These are phyloP conservation scores for Cydia fagiglandana DNA, from an alignment of 1,140 invertebrate species.

Conservation along the genomic window DNA sequence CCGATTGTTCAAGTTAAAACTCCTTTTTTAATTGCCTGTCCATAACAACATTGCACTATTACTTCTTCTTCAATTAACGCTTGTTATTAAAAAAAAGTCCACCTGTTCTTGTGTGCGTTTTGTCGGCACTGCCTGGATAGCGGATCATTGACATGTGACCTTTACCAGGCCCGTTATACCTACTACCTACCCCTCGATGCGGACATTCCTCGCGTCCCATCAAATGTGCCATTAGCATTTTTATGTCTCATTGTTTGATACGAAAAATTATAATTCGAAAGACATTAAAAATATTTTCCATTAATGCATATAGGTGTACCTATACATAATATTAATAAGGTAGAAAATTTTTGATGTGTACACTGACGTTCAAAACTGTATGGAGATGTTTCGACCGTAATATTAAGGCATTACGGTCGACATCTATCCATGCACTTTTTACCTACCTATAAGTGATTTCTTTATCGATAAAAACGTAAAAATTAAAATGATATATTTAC, in stretches of 20 bases:
- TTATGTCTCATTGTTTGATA: background rate
- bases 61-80: background rate
- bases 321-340: too few relatives aligned
- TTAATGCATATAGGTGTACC: too few relatives aligned
- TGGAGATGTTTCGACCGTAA: too few relatives aligned
- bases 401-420: too few relatives aligned
- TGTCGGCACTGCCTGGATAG: background rate
- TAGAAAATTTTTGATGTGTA: background rate
- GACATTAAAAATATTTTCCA: too few relatives aligned
- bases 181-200: background rate
- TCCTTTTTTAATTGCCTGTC: too few relatives aligned
- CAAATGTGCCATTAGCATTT: background rate
- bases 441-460: too few relatives aligned
- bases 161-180: slow-evolving; percentile 4
- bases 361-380: too few relatives aligned
- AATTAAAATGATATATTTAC: slow-evolving; percentile 40
- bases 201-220: background rate
- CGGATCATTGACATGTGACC: slow-evolving; percentile 3
- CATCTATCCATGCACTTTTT: too few relatives aligned
- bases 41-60: background rate
- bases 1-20: too few relatives aligned
- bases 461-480: background rate
- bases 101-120: background rate
- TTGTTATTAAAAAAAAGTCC: background rate
- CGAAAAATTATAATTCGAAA: background rate